These are phyloP conservation scores for Aptenodytes patagonicus DNA, from an alignment of 2,113 vertebrate genomes.

Conservation along the genomic window DNA sequence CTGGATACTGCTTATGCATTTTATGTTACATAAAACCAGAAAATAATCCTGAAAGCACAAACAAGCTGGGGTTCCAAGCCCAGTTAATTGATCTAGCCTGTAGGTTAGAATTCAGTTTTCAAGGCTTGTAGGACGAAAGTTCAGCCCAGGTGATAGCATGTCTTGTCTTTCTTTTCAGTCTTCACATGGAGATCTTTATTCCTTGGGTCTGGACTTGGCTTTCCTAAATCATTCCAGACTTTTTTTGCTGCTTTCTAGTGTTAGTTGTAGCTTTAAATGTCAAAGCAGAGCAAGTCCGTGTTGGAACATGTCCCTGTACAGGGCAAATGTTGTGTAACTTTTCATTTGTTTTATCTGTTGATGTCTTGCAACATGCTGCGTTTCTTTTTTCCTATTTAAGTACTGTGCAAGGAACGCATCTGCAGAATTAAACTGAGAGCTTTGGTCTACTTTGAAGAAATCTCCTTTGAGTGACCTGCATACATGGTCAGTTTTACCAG, in stretches of 20 bases:
- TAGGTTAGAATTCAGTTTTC: background rate
- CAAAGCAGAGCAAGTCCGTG: background rate
- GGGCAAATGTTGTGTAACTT: background rate
- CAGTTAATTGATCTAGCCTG: background rate
- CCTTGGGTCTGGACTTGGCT: background rate
- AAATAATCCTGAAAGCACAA: background rate
- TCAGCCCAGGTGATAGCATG: background rate
- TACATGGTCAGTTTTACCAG: background rate
- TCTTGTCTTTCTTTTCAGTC: background rate
- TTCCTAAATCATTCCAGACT: background rate
- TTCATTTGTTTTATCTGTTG: background rate
- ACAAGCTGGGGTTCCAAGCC: fast-evolving
- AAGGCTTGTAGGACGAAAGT: background rate
- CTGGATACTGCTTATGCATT: background rate
- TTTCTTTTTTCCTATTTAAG: background rate
- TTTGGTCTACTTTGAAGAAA: background rate
- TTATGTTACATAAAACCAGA: background rate
- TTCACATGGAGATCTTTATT: background rate
- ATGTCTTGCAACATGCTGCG: background rate
- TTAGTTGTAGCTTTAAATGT: background rate
- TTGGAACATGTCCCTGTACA: background rate
- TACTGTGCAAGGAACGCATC: background rate
- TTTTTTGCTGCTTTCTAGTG: background rate
- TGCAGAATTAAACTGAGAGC: background rate
- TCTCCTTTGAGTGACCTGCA: background rate